Evolutionary conservation across 2,888 invertebrate genomes (phyloP), one percentile per base, ranked within the genome.

Genomic region (Lordiphosa andalusiaca): DNA sequence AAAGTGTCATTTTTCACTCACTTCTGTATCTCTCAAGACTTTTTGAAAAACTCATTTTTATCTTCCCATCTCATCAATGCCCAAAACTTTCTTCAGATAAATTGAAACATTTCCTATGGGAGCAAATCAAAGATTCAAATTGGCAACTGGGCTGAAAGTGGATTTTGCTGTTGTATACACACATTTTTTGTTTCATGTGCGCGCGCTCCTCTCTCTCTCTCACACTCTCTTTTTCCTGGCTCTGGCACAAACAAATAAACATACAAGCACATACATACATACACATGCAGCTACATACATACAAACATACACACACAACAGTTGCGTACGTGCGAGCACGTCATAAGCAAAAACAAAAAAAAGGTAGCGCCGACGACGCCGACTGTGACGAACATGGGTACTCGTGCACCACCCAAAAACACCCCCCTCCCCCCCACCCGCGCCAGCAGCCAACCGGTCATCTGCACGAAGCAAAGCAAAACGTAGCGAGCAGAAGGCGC

Each of bases 241-340:
- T 30, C 9, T 3, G 30, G 7, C 9, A 30, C 30, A 30, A 30
- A 4, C 50, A 64, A 33, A 44, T 44, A 16, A 33, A 44, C 16
- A 16, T 16, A 19, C 4, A 39, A 21, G 23, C 5, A 42, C 21
- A 42, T 37, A 51, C 33, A 62, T 9, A 42, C 21, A 41, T 50
- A 48, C 44, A 41, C 36, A 62, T 25, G 23, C 40, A 38, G 38
- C 9, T 48, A 30, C 46, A 35, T 23, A 7, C 19, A 35, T 50
- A 33, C 40, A 16, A 16, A 23, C 48, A 53, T 25, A 49, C 53
- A 59, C 49, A 71, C 33, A 67, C 68, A 72, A 76, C 69, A 69
- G 62, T 71, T 64, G 59, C 52, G 82, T 74, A 78, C 83, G 76
- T 82, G 80, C 78, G 50, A 65, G 83, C 76, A 76, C 80, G 83